phyloP scores from a whole-genome alignment of 2,113 vertebrate species.

The Pomatostomus ruficeps region DNA sequence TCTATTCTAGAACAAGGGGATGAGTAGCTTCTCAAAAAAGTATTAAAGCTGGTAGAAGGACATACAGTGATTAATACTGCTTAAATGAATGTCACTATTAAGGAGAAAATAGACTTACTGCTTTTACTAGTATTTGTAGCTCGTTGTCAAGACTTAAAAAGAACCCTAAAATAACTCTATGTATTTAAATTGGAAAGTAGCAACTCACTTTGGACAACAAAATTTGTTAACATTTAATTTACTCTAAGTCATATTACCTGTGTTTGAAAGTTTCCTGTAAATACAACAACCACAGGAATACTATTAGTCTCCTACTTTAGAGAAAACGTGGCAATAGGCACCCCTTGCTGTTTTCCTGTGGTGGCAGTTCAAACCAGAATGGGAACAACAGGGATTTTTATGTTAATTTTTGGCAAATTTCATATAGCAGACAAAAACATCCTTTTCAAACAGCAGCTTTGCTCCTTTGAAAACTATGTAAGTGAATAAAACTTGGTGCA shows the following conservation, averaged over 20 bases:
- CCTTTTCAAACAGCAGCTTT: neutral
- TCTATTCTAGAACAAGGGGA: neutral
- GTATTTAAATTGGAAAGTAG: neutral
- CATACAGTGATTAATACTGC: neutral
- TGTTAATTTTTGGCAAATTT: neutral
- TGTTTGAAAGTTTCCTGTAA: neutral
- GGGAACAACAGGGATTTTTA: neutral
- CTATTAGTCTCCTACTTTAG: neutral
- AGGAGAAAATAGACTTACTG: neutral
- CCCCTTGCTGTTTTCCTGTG: neutral
- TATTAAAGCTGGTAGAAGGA: neutral
- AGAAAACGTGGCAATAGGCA: neutral
- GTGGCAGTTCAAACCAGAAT: neutral
- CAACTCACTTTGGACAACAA: neutral
- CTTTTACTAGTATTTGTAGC: neutral
- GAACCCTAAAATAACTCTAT: neutral
- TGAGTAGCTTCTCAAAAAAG: neutral
- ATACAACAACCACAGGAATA: neutral
- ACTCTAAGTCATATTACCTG: neutral
- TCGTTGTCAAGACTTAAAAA: neutral
- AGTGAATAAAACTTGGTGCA: neutral
- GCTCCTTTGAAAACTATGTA: neutral
- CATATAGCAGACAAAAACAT: neutral
- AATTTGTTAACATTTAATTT: neutral
- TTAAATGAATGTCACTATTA: neutral